phyloP scores from a whole-genome alignment of 37 sponge, comb jelly and placozoan species.

The Corticium candelabrum region DNA sequence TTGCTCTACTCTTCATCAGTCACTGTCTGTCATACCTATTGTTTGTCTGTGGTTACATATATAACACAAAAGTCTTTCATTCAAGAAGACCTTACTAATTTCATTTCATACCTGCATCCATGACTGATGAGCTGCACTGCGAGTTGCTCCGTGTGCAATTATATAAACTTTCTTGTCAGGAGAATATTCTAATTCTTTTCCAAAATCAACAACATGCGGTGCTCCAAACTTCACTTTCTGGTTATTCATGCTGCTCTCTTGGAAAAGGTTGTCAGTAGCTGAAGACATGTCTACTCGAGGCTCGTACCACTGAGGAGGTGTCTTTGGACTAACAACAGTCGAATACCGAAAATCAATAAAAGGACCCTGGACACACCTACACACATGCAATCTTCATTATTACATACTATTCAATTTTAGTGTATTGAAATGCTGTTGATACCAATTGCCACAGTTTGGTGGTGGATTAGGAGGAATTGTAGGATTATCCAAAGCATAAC shows the following conservation, averaged over 20 bases:
- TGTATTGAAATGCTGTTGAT: no score
- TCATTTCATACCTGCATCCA: background rate
- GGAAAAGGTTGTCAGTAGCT: background rate
- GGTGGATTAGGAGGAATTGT: no score
- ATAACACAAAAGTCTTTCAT: background rate
- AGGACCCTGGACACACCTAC: slow-evolving; percentile 1
- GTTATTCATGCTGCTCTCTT: background rate
- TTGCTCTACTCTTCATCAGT: no score
- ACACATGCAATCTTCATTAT: background rate
- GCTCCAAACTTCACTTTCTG: background rate
- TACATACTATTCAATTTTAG: no score
- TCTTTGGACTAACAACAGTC: background rate
- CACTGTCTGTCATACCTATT: no score
- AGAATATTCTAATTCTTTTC: background rate
- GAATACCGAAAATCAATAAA: background rate
- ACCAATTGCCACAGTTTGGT: slow-evolving; percentile 5
- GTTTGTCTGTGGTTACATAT: no score
- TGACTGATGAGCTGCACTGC: background rate
- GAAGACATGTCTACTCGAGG: background rate
- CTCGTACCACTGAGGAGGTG: background rate
- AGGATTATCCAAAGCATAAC: background rate
- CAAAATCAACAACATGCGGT: background rate
- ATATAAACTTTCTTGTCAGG: background rate
- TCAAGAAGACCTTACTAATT: background rate
- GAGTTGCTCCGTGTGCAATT: background rate